phyloP scores from a whole-genome alignment of 2,888 invertebrate species.

The Heterodera filipjevi region DNA sequence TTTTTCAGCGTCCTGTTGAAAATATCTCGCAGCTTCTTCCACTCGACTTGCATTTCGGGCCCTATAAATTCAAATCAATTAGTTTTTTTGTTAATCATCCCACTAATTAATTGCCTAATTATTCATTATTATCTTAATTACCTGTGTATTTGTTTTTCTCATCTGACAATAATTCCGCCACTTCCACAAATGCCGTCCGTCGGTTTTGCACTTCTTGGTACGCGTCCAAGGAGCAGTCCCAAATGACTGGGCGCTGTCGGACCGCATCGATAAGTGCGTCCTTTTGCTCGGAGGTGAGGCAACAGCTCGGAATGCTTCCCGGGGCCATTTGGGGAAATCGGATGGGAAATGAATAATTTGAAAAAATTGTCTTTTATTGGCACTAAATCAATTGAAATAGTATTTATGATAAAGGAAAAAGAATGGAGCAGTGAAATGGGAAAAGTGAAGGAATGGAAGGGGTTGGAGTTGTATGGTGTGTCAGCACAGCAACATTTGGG shows the following conservation, averaged over 20 bases:
- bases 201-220: constrained; percentile 29
- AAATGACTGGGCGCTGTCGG: constrained; percentile 40
- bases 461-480: too few relatives aligned
- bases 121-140: background rate
- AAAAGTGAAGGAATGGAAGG: too few relatives aligned
- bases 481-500: too few relatives aligned
- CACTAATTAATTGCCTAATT: background rate
- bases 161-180: constrained; percentile 34
- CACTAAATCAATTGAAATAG: background rate
- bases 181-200: constrained; percentile 34
- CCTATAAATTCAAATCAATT: constrained; percentile 28
- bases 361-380: background rate
- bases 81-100: too few relatives aligned
- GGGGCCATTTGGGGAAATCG: constrained; percentile 22
- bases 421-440: too few relatives aligned
- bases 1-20: constrained; percentile 40
- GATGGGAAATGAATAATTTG: background rate
- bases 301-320: constrained; percentile 37
- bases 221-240: constrained; percentile 31
- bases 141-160: constrained; percentile 26
- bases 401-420: background rate
- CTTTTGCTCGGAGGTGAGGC: constrained; percentile 38
- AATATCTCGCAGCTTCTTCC: constrained; percentile 39
- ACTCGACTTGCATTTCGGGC: constrained; percentile 39
- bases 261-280: constrained; percentile 41